Conservation (phyloP, 2,797 vertebrate species). For the Moxostoma hubbsi region DNA sequence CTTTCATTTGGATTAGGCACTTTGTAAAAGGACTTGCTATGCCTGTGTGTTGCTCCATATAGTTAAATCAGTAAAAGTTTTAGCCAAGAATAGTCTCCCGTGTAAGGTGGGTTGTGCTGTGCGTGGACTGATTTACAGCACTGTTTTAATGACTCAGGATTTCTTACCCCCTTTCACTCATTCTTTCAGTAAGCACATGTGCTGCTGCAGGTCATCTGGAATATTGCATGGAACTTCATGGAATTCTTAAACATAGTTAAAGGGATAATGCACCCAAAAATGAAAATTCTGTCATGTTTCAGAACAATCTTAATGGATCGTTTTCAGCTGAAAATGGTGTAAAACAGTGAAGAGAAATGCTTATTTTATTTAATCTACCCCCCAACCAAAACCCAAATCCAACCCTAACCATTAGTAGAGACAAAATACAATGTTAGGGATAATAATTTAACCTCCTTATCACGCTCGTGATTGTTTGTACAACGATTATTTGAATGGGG, state of each 20-base stretch:
- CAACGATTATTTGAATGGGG: too few relatives aligned
- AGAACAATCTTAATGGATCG: too few relatives aligned
- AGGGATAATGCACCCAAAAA: too few relatives aligned
- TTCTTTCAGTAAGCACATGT: constrained; percentile 40
- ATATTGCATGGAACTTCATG: constrained; percentile 12
- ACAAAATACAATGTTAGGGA: too few relatives aligned
- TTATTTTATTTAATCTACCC: too few relatives aligned
- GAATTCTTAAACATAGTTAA: neutral
- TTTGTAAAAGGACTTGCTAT: neutral
- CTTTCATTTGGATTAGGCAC: neutral
- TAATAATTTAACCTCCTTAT: too few relatives aligned
- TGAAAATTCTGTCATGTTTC: too few relatives aligned
- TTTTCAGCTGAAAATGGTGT: too few relatives aligned
- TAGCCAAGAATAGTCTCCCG: constrained; percentile 36
- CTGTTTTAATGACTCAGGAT: constrained; percentile 42
- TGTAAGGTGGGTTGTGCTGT: constrained; percentile 16
- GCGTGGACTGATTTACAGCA: constrained; percentile 50
- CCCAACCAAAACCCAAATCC: too few relatives aligned
- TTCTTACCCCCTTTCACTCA: constrained; percentile 33
- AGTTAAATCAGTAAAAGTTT: constrained; percentile 32
- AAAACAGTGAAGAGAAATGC: too few relatives aligned
- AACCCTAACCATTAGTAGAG: too few relatives aligned
- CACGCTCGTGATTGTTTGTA: too few relatives aligned
- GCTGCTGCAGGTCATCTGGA: constrained; percentile 22
- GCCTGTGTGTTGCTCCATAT: constrained; percentile 13